Evolutionary conservation across 2,888 invertebrate genomes (phyloP), one percentile per base, ranked within the genome.

Genomic region (Mechanitis mazaeus): DNA sequence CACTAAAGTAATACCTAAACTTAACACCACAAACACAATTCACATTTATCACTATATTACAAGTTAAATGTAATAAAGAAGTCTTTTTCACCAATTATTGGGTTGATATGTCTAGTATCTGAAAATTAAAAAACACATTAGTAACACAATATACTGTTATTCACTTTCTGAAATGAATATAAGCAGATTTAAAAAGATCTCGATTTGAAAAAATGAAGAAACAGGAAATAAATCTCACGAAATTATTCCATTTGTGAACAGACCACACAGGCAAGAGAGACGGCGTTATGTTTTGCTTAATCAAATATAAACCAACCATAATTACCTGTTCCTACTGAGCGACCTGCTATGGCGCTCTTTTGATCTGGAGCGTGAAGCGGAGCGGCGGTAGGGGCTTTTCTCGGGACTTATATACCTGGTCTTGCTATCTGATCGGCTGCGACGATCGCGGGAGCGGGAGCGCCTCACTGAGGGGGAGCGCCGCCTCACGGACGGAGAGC

Each of bases 361-460:
- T 0, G 86, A 87, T 2, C 84, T 75, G 11, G 90, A 87, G 53
- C 88, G 83, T 0, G 85, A 85, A 0, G 85, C 82, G 12, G 88
- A 83, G 35, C 86, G 84, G 50, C 88, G 84, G 4, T 65, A 69
- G 66, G 68, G 68, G 65, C 69, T 65, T 68, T 68, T 69, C 67
- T 62, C 69, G 61, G 67, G 64, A 65, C 68, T 69, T 67, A 67
- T 71, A 54, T 75, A 89, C 87, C 89, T 87, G 83, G 69, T 79
- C 77, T 88, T 86, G 82, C 89, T 90, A 71, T 83, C 87, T 12
- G 90, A 89, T 55, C 89, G 83, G 71, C 87, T 87, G 68, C 88
- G 85, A 53, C 87, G 76, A 69, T 87, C 89, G 55, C 89, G 86
- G 0, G 87, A 89, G 2, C 87, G 76, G 3, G 90, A 88, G 42